These are phyloP conservation scores for Nothobranchius kuhntae DNA, from an alignment of 2,113 vertebrate species.

Conservation along the genomic window DNA sequence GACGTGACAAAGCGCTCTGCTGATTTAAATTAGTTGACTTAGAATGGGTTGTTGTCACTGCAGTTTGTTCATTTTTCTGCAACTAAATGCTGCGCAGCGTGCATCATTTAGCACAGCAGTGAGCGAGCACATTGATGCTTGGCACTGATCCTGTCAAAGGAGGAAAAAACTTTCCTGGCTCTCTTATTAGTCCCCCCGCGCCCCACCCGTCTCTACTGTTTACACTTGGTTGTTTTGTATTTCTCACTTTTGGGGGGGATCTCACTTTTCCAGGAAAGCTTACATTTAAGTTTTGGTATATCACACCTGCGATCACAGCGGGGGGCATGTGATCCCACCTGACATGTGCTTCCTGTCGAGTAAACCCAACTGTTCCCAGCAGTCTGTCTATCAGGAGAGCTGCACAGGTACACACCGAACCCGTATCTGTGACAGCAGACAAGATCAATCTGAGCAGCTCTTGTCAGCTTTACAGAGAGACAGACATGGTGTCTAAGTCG, in stretches of 20 bases:
- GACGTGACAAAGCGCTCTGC: neutral
- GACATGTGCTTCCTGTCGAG: conserved; percentile 22
- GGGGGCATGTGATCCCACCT: conserved; percentile 1
- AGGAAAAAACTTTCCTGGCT: no score
- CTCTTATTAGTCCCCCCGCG: no score
- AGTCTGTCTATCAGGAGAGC: conserved; percentile 20
- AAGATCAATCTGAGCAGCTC: conserved; percentile 52
- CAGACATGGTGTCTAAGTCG: conserved; percentile 23
- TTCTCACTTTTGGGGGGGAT: neutral
- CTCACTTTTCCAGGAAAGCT: neutral
- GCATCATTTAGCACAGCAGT: neutral
- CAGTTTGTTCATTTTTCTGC: neutral
- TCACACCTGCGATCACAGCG: neutral
- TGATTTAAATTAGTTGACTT: conserved; percentile 1
- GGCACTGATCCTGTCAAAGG: neutral
- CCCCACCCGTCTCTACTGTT: neutral
- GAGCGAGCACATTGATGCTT: neutral
- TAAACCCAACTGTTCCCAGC: conserved; percentile 25
- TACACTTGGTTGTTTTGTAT: neutral
- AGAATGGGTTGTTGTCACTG: neutral
- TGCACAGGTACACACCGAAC: conserved; percentile 28
- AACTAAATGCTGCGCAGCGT: neutral
- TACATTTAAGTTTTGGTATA: neutral
- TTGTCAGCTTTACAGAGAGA: conserved; percentile 35
- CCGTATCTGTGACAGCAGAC: conserved; percentile 41